A percentile compares a stretch with the other conserved stretches of the same genome.
Evolutionary conservation across 2,797 vertebrate genomes (phyloP).

Genomic region (Discoglossus pictus): DNA sequence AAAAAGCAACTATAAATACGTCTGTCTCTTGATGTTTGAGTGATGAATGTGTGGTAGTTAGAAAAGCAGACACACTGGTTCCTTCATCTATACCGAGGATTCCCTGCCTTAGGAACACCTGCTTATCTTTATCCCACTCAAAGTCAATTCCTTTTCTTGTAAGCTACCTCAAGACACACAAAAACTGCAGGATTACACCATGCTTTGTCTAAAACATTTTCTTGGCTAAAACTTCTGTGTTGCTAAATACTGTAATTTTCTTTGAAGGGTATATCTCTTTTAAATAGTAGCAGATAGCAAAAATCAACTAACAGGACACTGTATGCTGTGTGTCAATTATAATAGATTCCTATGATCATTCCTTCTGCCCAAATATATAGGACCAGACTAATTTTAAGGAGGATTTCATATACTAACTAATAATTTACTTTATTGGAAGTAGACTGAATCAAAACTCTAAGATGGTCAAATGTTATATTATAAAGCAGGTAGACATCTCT

Average conservation of each 20-base stretch:
- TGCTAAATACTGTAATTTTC: slow-evolving; percentile 64
- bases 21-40: slow-evolving; percentile 35
- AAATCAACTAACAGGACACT: too few relatives aligned
- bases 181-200: slow-evolving; percentile 61
- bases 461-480: too few relatives aligned
- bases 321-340: slow-evolving; percentile 20
- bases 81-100: slow-evolving; percentile 48
- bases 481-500: too few relatives aligned
- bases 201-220: slow-evolving; percentile 56
- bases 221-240: slow-evolving; percentile 59
- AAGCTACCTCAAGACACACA: slow-evolving; percentile 59
- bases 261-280: slow-evolving; percentile 66
- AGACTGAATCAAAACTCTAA: too few relatives aligned
- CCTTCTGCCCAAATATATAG: too few relatives aligned
- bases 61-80: slow-evolving; percentile 52
- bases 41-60: slow-evolving; percentile 12
- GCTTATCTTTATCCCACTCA: slow-evolving; percentile 59
- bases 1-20: slow-evolving; percentile 20
- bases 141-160: slow-evolving; percentile 55
- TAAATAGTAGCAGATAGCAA: slow-evolving; percentile 50
- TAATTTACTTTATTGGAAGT: too few relatives aligned
- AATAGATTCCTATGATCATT: background rate
- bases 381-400: too few relatives aligned
- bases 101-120: slow-evolving; percentile 55
- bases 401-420: too few relatives aligned